phyloP scores from a whole-genome alignment of 2,888 invertebrate species.

The Acleris literana region DNA sequence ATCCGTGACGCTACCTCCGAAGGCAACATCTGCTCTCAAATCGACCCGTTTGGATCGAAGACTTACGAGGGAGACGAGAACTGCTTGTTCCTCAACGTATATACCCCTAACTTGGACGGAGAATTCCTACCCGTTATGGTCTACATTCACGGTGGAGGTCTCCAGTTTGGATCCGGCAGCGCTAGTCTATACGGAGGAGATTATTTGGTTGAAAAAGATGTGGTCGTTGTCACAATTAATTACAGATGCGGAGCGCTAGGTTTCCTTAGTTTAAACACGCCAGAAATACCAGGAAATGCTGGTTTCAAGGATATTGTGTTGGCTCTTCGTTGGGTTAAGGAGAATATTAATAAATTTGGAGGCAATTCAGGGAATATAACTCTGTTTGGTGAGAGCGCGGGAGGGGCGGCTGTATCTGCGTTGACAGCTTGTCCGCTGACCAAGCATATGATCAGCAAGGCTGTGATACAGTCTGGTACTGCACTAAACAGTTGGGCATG shows the following conservation, averaged over 20 bases:
- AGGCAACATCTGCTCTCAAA: constrained; percentile 84
- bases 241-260: constrained; percentile 79
- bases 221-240: constrained; percentile 82
- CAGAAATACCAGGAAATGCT: constrained; percentile 76
- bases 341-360: constrained; percentile 71
- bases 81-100: constrained; percentile 88
- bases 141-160: constrained; percentile 83
- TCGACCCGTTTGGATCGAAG: constrained; percentile 67
- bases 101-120: constrained; percentile 83
- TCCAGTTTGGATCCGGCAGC: constrained; percentile 79
- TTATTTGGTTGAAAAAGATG: constrained; percentile 82
- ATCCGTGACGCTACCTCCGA: constrained; percentile 85
- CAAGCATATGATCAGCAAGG: constrained; percentile 66
- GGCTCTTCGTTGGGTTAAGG: constrained; percentile 71
- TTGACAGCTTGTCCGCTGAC: constrained; percentile 68
- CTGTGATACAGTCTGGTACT: constrained; percentile 70
- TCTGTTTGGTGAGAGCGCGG: constrained; percentile 71
- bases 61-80: constrained; percentile 84
- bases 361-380: constrained; percentile 73
- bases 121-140: constrained; percentile 82
- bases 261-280: constrained; percentile 70
- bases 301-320: constrained; percentile 72
- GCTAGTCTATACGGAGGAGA: constrained; percentile 76
- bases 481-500: constrained; percentile 53
- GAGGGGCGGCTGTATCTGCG: constrained; percentile 57